phyloP scores from a whole-genome alignment of 2,888 invertebrate genomes.

The Acleris sparsana region DNA sequence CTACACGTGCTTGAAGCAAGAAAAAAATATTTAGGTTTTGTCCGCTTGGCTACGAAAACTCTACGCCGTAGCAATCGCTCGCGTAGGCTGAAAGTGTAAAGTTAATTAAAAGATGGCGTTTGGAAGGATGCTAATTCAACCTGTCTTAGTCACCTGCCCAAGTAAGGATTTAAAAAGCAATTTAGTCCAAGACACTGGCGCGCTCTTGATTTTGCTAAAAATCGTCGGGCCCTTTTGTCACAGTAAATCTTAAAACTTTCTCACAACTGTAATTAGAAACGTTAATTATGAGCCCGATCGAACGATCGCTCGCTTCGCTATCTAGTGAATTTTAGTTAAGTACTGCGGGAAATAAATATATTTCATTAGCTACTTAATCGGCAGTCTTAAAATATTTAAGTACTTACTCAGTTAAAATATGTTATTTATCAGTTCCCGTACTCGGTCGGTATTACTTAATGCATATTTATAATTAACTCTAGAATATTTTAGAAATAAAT shows the following conservation, averaged over 20 bases:
- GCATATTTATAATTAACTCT: background rate
- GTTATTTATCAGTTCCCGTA: too few species aligned
- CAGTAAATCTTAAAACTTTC: constrained; percentile 46
- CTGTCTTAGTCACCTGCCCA: constrained; percentile 27
- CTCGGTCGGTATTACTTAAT: background rate
- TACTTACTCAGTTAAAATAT: background rate
- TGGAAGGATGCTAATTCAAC: constrained; percentile 30
- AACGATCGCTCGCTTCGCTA: constrained; percentile 42
- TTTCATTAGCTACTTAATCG: background rate
- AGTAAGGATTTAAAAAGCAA: constrained; percentile 36
- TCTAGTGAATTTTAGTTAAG: constrained; percentile 36
- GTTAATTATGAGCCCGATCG: constrained; percentile 44
- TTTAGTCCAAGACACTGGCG: constrained; percentile 26
- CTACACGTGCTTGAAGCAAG: too few species aligned
- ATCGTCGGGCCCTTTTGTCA: constrained; percentile 40
- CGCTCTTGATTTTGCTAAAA: constrained; percentile 30
- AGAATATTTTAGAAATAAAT: constrained; percentile 1
- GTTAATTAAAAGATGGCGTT: constrained; percentile 28
- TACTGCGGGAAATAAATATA: constrained; percentile 19
- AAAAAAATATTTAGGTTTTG: too few species aligned
- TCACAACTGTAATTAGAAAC: constrained; percentile 45
- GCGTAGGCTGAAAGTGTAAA: constrained; percentile 9
- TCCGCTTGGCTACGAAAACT: background rate
- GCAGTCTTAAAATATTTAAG: background rate
- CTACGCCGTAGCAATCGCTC: constrained; percentile 9